Evolutionary conservation across 2,113 vertebrate genomes (phyloP), one percentile per base, ranked within the genome.

Genomic region (Cromileptes altivelis): DNA sequence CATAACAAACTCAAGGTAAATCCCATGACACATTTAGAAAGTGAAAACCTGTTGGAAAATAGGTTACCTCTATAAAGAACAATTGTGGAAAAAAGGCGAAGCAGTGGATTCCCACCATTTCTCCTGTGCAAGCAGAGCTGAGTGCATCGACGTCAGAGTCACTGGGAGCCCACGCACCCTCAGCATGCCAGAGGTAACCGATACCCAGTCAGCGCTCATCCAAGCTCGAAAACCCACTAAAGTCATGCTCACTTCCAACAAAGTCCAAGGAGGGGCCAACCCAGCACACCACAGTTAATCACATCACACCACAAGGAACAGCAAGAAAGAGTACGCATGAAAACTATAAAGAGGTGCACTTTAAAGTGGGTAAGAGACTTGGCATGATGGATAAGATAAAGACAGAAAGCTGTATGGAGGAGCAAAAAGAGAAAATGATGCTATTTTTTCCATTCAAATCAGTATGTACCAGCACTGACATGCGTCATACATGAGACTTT

Each of bases 181-280:
- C 50, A 23, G 67, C 85, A 65, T 85, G 90, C 91, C 93, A 92
- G 89, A 88, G 80, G 91, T 92, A 94, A 94, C 90, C 65, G 67
- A 95, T 94, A 94, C 89, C 75, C 85, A 83, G 84, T 70, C 75
- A 65, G 19, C 30, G 56, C 79, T 92, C 77, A 80, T 88, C 91
- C 88, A 93, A 92, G 80, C 85, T 91, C 72, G 50, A 86, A 93
- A 87, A 86, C 64, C 80, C 80, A 90, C 81, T 82, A 80, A 74
- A 86, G 83, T 81, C 50, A 60, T 72, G 88, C 78, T 83, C 71
- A 80, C 74, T 77, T 87, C 80, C 78, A 85, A 80, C 58, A 33
- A 85, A 82, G 75, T 91, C 87, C 27, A 83, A 88, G 74, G 81
- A 87, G 80, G 75, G 70, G 80, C 91, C 72, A 80, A 70, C 49